Evolutionary conservation across 2,113 vertebrate genomes (phyloP).

Genomic region (Promerops cafer): DNA sequence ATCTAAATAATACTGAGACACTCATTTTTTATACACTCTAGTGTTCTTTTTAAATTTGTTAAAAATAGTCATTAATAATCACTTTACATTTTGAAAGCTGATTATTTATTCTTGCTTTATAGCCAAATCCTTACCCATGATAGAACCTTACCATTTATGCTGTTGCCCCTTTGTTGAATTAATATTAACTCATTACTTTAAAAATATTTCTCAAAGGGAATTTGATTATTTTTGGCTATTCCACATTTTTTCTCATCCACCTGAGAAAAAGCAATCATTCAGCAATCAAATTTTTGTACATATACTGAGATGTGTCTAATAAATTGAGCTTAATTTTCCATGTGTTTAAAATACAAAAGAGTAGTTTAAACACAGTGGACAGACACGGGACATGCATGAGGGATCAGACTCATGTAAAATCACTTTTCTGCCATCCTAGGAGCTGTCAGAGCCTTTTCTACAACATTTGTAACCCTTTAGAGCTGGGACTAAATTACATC

Average conservation of each 20-base stretch:
- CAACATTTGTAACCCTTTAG: background rate
- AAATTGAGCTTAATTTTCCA: background rate
- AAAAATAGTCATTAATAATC: background rate
- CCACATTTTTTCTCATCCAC: background rate
- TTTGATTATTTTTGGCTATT: background rate
- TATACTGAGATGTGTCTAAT: background rate
- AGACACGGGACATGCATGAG: background rate
- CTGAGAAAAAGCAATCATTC: background rate
- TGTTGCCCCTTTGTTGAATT: background rate
- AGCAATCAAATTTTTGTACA: background rate
- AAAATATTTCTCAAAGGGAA: background rate
- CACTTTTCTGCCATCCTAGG: background rate
- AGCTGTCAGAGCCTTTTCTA: background rate
- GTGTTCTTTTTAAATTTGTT: background rate
- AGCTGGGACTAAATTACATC: background rate
- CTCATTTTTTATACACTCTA: background rate
- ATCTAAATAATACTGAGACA: background rate
- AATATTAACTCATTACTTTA: background rate
- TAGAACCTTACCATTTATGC: background rate
- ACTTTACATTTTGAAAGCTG: background rate
- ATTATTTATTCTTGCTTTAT: background rate
- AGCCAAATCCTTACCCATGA: background rate
- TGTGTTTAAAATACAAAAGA: background rate
- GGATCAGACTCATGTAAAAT: background rate
- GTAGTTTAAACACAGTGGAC: background rate